Base-by-base conservation (phyloP, 2,888 invertebrate genomes). In the Sipha maydis region DNA sequence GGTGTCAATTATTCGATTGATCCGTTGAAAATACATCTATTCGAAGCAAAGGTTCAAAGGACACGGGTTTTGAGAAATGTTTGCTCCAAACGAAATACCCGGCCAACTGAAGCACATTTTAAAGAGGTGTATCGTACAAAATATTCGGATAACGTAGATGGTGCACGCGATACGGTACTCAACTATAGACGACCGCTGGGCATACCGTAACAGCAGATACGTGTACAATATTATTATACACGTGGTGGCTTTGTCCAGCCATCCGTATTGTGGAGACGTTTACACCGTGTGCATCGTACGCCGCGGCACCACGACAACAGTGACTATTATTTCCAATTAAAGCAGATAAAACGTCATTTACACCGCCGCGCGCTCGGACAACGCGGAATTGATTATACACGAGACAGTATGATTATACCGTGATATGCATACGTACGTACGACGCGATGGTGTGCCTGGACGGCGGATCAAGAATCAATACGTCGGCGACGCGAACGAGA, bases 241-340 rank as follows among this genome's bases (percentile, higher is more conserved):
- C 25, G 61, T 25, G 17, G 61, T 7, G 28, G n/a, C 69, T 69
- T 69, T 69, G 69, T 69, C n/a, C 69, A 25, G 28, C 61, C 2
- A 14, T 56, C 61, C 61, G 61, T 48, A 48, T 48, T 48, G 48
- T 48, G 11, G 48, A 48, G 48, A 48, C 48, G 48, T 48, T 2
- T 61, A 21, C 8, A 71, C 77, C 41, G 41, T 14, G 9, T 48
- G 9, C 48, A 48, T 9, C 9, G 48, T 48, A 48, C 48, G 48
- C 48, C 9, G 5, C 38, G 48, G 5, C 48, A 19, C 9, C 56
- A 21, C 61, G 61, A 34, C 79, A 41, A 41, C 38, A 34, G 76
- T 67, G 67, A 71, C 85, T 78, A 78, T 69, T 85, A 69, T 73
- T 85, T 75, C 85, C 85, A 71, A 85, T 85, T 78, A 77, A 34